Evolutionary conservation across 2,888 invertebrate genomes (phyloP), one percentile per base, ranked within the genome.

Genomic region (Ophion ventricosus): DNA sequence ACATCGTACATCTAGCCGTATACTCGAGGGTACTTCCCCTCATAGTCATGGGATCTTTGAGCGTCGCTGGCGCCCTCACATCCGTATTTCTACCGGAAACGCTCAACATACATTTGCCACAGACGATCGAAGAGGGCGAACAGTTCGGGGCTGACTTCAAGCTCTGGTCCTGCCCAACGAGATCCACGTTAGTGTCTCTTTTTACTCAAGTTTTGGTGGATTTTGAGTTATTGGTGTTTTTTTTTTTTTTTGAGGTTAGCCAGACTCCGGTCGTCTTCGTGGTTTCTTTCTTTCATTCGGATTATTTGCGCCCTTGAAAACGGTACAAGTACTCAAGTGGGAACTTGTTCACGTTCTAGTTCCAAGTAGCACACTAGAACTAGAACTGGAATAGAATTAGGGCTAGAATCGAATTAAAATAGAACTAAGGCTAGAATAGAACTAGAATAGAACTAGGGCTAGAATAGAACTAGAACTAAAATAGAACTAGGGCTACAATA

Each of bases 21-120:
- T 95, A 95, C 91, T 95, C 94, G 64, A 94, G 94, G 88, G 94
- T 95, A 0, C 92, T 96, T 10, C 96, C 96, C 0, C 92, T 96
- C 61, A 94, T 94, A 67, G 94, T 95, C 40, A 95, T 95, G 94
- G 96, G 96, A 1, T 91, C 95, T 0, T 91, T 95, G 43, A 95
- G 95, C 86, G 92, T 96, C 2, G 91, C 95, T 40, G 95, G 95
- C 0, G 95, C 95, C 0, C 87, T 95, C 7, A 94, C 95, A 0
- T 95, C 95, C 0, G 92, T 96, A 1, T 95, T 95, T 87, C 92
- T 96, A 1, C 96, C 96, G 0, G 96, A 96, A 90, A 96, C 96
- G 0, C 92, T 96, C 54, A 95, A 95, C 88, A 95, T 95, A 82
- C 95, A 95, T 0, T 91, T 96, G 63, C 96, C 96, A 0, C 95